A percentile compares a stretch with the other conserved stretches of the same genome.
phyloP scores from a whole-genome alignment of 2,797 vertebrate genomes.

The Aotus griseimembra region DNA sequence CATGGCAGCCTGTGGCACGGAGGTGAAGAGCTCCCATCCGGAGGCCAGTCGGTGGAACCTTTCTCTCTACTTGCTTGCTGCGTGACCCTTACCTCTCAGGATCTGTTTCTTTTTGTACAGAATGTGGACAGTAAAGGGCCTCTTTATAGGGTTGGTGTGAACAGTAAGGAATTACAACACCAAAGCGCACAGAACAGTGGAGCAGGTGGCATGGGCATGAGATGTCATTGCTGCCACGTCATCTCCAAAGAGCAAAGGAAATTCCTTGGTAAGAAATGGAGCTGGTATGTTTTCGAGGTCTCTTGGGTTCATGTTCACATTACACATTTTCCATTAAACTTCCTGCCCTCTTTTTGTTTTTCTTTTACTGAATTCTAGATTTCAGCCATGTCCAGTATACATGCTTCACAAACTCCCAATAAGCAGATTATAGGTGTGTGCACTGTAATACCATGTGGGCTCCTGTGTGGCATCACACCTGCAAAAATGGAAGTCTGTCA shows the following conservation, averaged over 20 bases:
- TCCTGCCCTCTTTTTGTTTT: not conserved
- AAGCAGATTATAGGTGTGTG: too few species aligned
- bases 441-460: fast-evolving
- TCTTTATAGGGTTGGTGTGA: not conserved
- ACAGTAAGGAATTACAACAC: too few species aligned
- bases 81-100: not conserved
- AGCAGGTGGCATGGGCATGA: fast-evolving
- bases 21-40: too few species aligned
- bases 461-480: not conserved
- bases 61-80: not conserved
- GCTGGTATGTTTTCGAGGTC: not conserved
- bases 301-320: not conserved
- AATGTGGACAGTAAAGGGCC: not conserved
- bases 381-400: not conserved
- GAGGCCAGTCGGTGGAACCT: not conserved
- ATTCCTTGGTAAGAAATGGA: not conserved
- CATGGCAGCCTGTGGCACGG: fast-evolving
- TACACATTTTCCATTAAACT: not conserved
- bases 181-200: not conserved
- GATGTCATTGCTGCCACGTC: too few species aligned
- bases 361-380: not conserved
- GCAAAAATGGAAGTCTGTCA: not conserved
- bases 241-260: too few species aligned
- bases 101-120: not conserved
- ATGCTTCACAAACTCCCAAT: not conserved